phyloP scores from a whole-genome alignment of 2,113 vertebrate species.

The Rhadina sibilatrix region DNA sequence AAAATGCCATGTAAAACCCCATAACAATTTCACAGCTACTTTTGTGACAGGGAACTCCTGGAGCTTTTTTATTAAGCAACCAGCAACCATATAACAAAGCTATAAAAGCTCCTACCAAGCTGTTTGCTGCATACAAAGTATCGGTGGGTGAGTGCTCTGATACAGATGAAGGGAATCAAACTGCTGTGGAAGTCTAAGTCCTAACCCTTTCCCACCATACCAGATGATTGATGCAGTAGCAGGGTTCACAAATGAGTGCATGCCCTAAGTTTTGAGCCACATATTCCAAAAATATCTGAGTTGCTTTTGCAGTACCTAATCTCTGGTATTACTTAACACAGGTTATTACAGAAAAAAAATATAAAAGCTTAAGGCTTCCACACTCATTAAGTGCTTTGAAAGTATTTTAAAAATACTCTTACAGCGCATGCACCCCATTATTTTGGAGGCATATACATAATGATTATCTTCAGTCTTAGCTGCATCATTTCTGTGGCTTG shows the following conservation, averaged over 20 bases:
- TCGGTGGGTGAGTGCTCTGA: not conserved
- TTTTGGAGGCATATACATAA: not conserved
- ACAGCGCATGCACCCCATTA: not conserved
- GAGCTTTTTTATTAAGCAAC: not conserved
- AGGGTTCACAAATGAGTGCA: not conserved
- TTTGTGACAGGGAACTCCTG: not conserved
- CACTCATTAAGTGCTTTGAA: not conserved
- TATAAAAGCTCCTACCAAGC: not conserved
- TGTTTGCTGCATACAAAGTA: not conserved
- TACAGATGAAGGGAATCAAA: not conserved
- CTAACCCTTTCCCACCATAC: not conserved
- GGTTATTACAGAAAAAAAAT: not conserved
- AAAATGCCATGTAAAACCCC: constrained; percentile 14
- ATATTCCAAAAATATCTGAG: not conserved
- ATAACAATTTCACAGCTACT: constrained; percentile 32
- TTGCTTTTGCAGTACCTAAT: not conserved
- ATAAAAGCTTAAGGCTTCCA: not conserved
- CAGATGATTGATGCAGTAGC: not conserved
- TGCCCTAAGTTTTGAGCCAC: not conserved
- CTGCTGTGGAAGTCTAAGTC: fast-evolving
- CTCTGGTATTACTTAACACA: not conserved
- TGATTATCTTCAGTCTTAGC: not conserved
- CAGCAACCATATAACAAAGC: not conserved
- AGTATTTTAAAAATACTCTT: not conserved
- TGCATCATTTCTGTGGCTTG: not conserved